Evolutionary conservation across 2,113 vertebrate genomes (phyloP).

Genomic region (Salminus brasiliensis): DNA sequence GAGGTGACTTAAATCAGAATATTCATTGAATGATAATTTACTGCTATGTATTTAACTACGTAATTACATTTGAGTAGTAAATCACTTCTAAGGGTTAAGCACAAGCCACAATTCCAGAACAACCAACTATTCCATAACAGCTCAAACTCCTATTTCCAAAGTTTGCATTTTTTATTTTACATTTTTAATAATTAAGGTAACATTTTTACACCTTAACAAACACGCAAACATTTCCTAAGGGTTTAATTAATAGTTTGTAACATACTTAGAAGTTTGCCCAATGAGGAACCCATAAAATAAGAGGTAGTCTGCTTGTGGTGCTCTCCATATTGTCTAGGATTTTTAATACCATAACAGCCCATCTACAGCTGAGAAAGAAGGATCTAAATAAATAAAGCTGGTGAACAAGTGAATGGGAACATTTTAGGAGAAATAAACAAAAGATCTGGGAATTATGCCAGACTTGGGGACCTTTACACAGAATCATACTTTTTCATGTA

Average conservation of each 20-base stretch:
- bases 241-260: neutral
- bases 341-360: neutral
- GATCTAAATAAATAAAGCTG: neutral
- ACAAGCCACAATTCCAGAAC: neutral
- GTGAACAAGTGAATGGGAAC: neutral
- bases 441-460: neutral
- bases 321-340: too few species aligned
- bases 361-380: neutral
- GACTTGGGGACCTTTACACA: neutral
- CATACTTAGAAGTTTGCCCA: neutral
- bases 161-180: neutral
- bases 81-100: neutral
- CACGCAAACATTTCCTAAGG: neutral
- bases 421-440: neutral
- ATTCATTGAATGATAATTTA: neutral
- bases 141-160: neutral
- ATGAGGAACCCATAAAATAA: too few species aligned
- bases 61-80: neutral
- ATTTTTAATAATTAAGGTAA: neutral
- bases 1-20: neutral
- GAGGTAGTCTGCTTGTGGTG: neutral
- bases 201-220: neutral
- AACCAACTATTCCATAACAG: neutral
- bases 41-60: neutral
- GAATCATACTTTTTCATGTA: neutral